These are phyloP conservation scores for Echinarachnius parma DNA, from an alignment of 53 echinoderm and acorn worm genomes.

Conservation along the genomic window DNA sequence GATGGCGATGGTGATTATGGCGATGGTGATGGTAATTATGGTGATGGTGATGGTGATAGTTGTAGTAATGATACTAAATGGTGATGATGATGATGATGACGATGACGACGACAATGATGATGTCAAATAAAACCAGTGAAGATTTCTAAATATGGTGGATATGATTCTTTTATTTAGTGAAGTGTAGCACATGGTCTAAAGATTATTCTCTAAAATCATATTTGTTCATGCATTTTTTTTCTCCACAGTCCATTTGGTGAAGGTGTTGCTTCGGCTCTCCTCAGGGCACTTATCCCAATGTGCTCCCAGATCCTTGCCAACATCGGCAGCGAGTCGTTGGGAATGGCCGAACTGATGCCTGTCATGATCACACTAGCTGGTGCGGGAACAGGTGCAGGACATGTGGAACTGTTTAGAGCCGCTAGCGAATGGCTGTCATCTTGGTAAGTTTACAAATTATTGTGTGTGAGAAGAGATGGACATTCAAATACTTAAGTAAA, in stretches of 20 bases:
- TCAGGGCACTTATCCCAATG: conserved; percentile 86
- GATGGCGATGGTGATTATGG: too few relatives aligned
- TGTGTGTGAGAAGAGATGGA: too few relatives aligned
- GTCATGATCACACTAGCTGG: conserved; percentile 96
- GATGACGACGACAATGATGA: conserved; percentile 37
- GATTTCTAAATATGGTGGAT: too few relatives aligned
- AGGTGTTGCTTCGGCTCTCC: conserved; percentile 71
- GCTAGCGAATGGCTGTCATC: conserved; percentile 77
- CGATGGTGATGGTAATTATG: not conserved
- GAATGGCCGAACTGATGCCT: conserved; percentile 93
- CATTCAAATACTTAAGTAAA: too few relatives aligned
- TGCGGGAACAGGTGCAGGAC: conserved; percentile 74
- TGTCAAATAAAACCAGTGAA: too few relatives aligned
- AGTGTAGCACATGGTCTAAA: too few relatives aligned
- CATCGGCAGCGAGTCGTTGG: conserved; percentile 58
- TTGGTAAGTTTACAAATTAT: conserved; percentile 58
- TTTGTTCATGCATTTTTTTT: not conserved
- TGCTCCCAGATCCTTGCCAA: conserved; percentile 77
- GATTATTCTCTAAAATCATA: too few relatives aligned
- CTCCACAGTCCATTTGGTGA: conserved; percentile 67
- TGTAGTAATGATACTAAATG: too few relatives aligned
- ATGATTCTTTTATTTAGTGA: too few relatives aligned
- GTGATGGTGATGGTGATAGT: conserved; percentile 1
- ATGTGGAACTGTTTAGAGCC: conserved; percentile 79
- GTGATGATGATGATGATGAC: conserved; percentile 22